Percentiles rank a stretch among this genome's conserved stretches.
Conservation (phyloP, 2,888 invertebrate species). For the Syrista parreyssii region DNA sequence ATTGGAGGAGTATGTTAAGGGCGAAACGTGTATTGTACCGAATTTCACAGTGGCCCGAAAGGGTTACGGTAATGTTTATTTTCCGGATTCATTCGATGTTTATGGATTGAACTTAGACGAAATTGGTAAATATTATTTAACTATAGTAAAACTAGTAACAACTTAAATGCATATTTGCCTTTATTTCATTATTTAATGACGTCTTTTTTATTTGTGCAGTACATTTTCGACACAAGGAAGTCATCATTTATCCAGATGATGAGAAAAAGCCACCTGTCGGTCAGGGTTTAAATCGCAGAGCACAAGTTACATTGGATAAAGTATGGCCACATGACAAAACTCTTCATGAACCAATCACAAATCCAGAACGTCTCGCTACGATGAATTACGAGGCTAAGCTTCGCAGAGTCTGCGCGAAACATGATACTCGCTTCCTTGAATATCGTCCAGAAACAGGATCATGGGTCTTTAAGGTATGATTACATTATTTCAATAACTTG, state of each 20-base stretch:
- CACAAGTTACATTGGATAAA: constrained; percentile 91
- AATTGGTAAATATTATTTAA: constrained; percentile 72
- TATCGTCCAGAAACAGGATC: constrained; percentile 96
- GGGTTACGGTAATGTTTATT: constrained; percentile 92
- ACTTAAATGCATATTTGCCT: not conserved
- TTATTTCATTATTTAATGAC: constrained; percentile 16
- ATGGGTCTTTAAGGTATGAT: constrained; percentile 90
- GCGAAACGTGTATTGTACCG: constrained; percentile 84
- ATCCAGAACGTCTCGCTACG: constrained; percentile 78
- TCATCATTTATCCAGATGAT: constrained; percentile 94
- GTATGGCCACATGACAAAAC: constrained; percentile 95
- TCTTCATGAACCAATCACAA: constrained; percentile 81
- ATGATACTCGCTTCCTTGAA: constrained; percentile 92
- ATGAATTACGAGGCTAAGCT: constrained; percentile 90
- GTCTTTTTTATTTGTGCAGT: constrained; percentile 69
- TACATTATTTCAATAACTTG: not conserved
- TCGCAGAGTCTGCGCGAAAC: constrained; percentile 84
- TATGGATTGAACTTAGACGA: constrained; percentile 88
- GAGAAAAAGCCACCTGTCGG: constrained; percentile 89
- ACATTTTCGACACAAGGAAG: constrained; percentile 93
- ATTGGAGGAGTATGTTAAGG: constrained; percentile 77
- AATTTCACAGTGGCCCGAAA: constrained; percentile 89
- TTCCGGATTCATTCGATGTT: constrained; percentile 86
- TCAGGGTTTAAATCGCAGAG: constrained; percentile 87
- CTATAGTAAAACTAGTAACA: not conserved